Conservation (phyloP, 1,140 invertebrate genomes). For the Holcopasites calliopsidis region DNA sequence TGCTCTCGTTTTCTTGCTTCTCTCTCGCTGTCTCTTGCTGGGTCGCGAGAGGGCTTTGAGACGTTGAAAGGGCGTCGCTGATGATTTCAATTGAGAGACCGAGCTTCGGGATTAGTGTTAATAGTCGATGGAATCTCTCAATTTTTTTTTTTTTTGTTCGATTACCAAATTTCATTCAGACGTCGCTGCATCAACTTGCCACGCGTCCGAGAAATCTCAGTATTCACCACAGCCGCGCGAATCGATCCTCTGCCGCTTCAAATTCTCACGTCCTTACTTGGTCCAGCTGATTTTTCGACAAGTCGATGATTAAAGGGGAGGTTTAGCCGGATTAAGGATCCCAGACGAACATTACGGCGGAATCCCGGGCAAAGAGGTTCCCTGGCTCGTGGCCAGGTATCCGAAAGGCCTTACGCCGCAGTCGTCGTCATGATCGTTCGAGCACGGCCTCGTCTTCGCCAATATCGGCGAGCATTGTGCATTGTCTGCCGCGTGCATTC, state of each 20-base stretch:
- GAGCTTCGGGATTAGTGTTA: neutral
- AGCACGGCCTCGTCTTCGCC: constrained; percentile 20
- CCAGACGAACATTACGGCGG: neutral
- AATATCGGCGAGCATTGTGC: constrained; percentile 53
- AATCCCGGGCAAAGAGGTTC: constrained; percentile 2
- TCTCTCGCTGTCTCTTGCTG: neutral
- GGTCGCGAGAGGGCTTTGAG: too few species aligned
- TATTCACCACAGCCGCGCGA: neutral
- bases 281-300: neutral
- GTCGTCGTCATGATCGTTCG: constrained; percentile 50
- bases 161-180: too few species aligned
- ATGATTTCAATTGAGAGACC: neutral
- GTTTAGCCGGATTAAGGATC: constrained; percentile 1
- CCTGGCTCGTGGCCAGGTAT: constrained; percentile 4
- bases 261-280: neutral
- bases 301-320: constrained; percentile 11
- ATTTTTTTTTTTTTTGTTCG: too few species aligned
- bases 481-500: constrained; percentile 44
- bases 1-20: neutral
- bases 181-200: too few species aligned
- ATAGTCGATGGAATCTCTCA: neutral
- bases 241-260: neutral
- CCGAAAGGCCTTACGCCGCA: constrained; percentile 23
- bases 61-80: neutral
- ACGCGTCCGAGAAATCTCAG: neutral